phyloP scores from a whole-genome alignment of 92 coral and sea anemone species.

The Porites rus region DNA sequence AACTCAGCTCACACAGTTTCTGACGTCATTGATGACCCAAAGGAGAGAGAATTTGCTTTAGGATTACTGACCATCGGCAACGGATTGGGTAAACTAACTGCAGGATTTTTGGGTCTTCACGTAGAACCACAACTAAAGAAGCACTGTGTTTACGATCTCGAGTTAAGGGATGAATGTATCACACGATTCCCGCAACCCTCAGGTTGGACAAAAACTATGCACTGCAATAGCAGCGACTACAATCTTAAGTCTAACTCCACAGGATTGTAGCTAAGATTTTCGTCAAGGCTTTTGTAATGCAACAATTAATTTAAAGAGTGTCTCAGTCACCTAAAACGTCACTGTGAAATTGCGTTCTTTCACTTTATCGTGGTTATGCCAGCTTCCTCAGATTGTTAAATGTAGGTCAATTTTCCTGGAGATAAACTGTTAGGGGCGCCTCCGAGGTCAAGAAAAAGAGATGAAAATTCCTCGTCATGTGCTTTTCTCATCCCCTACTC shows the following conservation, averaged over 20 bases:
- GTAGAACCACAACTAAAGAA: constrained; percentile 68
- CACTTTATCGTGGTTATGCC: too few relatives aligned
- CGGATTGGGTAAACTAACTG: constrained; percentile 79
- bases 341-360: too few relatives aligned
- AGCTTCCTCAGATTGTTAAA: too few relatives aligned
- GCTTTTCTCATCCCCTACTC: too few relatives aligned
- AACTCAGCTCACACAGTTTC: constrained; percentile 85
- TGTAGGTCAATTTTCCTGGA: too few relatives aligned
- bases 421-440: too few relatives aligned
- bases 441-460: too few relatives aligned
- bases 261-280: not conserved
- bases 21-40: constrained; percentile 51
- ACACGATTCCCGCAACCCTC: constrained; percentile 61
- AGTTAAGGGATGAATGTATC: constrained; percentile 68
- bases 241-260: constrained; percentile 6
- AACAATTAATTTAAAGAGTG: too few relatives aligned
- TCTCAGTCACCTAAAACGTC: too few relatives aligned
- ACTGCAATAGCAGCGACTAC: not conserved
- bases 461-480: too few relatives aligned
- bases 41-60: constrained; percentile 75
- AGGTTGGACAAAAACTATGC: constrained; percentile 65
- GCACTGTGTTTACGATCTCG: constrained; percentile 72
- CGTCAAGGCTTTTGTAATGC: not conserved
- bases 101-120: constrained; percentile 74
- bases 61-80: constrained; percentile 82